Percentiles rank a stretch among this genome's conserved stretches.
Conservation (phyloP, 2,113 vertebrate genomes). For the Melanerpes aurifrons region DNA sequence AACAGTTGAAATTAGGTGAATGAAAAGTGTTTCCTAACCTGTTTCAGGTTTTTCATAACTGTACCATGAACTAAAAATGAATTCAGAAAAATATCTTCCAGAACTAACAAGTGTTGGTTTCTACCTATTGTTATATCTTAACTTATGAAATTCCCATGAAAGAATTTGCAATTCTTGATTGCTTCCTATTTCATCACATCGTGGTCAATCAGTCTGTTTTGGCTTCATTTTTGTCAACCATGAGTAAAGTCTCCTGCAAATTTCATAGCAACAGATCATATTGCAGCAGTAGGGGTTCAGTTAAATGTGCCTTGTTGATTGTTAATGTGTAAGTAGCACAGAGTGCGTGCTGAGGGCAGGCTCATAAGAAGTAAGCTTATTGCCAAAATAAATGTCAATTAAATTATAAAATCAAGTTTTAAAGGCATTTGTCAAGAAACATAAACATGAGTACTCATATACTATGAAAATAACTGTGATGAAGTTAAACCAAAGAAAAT, state of each 20-base stretch:
- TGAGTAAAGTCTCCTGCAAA: slow-evolving; percentile 59
- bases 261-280: slow-evolving; percentile 50
- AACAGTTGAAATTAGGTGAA: background rate
- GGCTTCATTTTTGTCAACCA: slow-evolving; percentile 33
- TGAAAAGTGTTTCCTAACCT: background rate
- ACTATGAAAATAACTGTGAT: background rate
- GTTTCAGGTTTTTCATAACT: background rate
- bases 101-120: background rate
- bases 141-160: background rate
- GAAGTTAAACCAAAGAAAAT: background rate
- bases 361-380: slow-evolving; percentile 43
- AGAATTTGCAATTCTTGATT: background rate
- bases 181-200: background rate
- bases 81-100: background rate
- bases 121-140: background rate
- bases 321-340: slow-evolving; percentile 63
- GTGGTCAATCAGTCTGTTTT: background rate
- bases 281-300: slow-evolving; percentile 41
- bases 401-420: slow-evolving; percentile 58
- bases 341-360: slow-evolving; percentile 40
- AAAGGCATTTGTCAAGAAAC: slow-evolving; percentile 53
- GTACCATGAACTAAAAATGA: background rate
- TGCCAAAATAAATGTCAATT: slow-evolving; percentile 67
- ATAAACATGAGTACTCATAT: background rate
- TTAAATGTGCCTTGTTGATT: slow-evolving; percentile 72